A percentile compares a stretch with the other conserved stretches of the same genome.
Conservation (phyloP, 2,888 invertebrate species). For the Lumbricus terrestris region DNA sequence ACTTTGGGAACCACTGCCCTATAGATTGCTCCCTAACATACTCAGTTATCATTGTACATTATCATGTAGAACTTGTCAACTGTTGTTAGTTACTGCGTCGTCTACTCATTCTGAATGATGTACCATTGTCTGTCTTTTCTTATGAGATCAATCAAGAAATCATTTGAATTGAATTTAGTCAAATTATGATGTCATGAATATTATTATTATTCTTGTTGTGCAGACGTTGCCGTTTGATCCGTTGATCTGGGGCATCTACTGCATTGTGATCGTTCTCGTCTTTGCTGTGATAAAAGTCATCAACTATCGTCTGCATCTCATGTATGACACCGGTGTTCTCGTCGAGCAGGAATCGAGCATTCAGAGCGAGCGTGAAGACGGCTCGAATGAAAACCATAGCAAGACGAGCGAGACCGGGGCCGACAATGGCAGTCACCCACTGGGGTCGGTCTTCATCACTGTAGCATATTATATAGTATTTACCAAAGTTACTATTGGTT, state of each 20-base stretch:
- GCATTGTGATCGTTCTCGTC: constrained; percentile 74
- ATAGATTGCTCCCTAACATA: too few species aligned
- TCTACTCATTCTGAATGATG: too few species aligned
- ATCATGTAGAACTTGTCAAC: too few species aligned
- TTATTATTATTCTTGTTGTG: constrained; percentile 45
- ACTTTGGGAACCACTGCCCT: too few species aligned
- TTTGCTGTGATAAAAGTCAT: constrained; percentile 81
- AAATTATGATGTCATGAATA: not conserved
- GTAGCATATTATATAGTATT: too few species aligned
- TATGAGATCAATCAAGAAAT: too few species aligned
- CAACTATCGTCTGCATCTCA: constrained; percentile 84
- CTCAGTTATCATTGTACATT: too few species aligned
- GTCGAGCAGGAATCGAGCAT: constrained; percentile 45
- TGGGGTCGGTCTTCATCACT: not conserved
- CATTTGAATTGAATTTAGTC: not conserved
- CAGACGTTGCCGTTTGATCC: constrained; percentile 84
- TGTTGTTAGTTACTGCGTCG: too few species aligned
- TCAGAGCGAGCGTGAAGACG: constrained; percentile 22
- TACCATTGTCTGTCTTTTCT: too few species aligned
- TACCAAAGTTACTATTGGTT: too few species aligned
- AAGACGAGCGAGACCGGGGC: not conserved
- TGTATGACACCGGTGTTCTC: constrained; percentile 90
- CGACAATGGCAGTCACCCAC: not conserved
- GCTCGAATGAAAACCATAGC: constrained; percentile 11
- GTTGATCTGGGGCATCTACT: constrained; percentile 83